A percentile compares a stretch with the other conserved stretches of the same genome.
Evolutionary conservation across 2,797 vertebrate genomes (phyloP).

Genomic region (Nothura maculosa): DNA sequence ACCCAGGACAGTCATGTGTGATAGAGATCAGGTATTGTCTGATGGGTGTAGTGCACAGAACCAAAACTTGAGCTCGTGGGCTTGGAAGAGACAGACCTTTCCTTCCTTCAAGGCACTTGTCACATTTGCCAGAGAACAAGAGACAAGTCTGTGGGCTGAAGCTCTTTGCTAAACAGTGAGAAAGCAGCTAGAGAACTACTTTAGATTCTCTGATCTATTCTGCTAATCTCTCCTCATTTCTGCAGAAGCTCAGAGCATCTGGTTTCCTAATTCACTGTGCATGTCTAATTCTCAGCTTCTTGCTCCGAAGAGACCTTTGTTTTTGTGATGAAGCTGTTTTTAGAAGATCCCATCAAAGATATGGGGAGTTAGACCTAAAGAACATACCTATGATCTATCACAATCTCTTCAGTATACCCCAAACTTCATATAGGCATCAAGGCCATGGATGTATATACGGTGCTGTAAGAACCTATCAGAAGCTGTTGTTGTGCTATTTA

Average conservation of each 20-base stretch:
- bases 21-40: neutral
- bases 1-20: neutral
- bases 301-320: neutral
- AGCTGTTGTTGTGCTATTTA: neutral
- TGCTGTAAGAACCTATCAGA: neutral
- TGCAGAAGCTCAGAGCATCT: neutral
- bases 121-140: neutral
- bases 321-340: neutral
- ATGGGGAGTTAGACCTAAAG: neutral
- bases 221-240: neutral
- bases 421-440: neutral
- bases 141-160: neutral
- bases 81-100: neutral
- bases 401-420: neutral
- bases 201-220: neutral
- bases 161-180: neutral
- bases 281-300: neutral
- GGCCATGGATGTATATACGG: neutral
- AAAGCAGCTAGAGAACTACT: neutral
- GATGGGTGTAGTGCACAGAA: neutral
- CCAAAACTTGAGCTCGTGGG: neutral
- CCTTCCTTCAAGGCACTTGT: neutral
- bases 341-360: neutral
- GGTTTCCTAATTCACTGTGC: neutral
- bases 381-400: neutral